Conservation (phyloP, 2,113 vertebrate genomes). For the Dicaeum eximium region DNA sequence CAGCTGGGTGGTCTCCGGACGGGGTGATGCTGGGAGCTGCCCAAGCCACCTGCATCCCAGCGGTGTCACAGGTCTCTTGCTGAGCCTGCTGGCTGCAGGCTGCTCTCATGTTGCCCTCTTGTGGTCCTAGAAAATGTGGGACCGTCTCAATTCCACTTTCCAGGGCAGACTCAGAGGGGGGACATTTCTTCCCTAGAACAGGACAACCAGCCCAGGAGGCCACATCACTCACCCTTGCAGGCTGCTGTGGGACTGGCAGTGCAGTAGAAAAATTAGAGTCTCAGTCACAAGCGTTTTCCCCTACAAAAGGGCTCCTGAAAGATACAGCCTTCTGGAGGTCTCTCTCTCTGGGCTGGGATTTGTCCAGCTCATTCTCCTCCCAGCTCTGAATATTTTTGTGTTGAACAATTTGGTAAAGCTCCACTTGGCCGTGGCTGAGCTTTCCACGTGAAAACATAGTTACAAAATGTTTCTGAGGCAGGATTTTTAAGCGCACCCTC, state of each 20-base stretch:
- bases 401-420: conserved; percentile 27
- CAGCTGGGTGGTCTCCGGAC: neutral
- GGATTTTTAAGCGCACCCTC: neutral
- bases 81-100: neutral
- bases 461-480: conserved; percentile 46
- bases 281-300: neutral
- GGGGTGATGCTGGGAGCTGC: neutral
- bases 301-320: neutral
- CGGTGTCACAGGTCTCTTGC: neutral
- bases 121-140: neutral
- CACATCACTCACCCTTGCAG: fast-evolving
- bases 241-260: neutral
- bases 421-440: neutral
- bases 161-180: neutral
- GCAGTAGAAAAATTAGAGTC: neutral
- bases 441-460: conserved; percentile 23
- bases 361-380: neutral
- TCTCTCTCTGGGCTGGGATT: neutral
- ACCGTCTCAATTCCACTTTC: neutral
- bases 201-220: neutral
- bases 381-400: conserved; percentile 24
- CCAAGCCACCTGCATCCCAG: neutral
- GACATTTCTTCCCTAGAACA: neutral
- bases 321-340: neutral
- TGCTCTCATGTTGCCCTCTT: conserved; percentile 51